Conservation (phyloP, 2,888 invertebrate species). For the Sepiola atlantica region DNA sequence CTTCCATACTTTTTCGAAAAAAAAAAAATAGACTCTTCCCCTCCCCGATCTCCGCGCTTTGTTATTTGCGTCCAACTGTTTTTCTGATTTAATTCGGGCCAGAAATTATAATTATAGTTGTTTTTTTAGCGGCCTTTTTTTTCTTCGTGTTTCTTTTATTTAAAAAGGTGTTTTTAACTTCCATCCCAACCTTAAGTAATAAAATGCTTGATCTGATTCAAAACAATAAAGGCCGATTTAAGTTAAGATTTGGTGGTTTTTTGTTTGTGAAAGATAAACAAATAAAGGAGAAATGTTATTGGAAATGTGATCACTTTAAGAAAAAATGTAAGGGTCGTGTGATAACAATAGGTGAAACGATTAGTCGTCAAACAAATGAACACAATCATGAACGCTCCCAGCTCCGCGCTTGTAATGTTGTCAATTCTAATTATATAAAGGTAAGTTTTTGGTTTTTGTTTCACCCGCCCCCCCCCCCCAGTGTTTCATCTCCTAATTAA, state of each 20-base stretch:
- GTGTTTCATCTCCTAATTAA: too few relatives aligned
- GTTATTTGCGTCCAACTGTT: too few relatives aligned
- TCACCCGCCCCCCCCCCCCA: neutral
- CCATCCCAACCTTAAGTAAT: too few relatives aligned
- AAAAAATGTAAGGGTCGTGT: neutral
- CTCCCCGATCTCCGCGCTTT: too few relatives aligned
- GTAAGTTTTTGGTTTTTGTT: neutral
- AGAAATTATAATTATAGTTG: too few relatives aligned
- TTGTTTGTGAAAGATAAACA: conserved; percentile 33
- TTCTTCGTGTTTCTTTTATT: too few relatives aligned
- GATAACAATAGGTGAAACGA: neutral
- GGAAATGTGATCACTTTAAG: conserved; percentile 35
- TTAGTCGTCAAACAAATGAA: neutral
- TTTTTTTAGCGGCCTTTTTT: too few relatives aligned
- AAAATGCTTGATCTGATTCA: neutral
- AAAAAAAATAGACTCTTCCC: too few relatives aligned
- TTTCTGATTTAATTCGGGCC: too few relatives aligned
- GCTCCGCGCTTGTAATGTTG: neutral
- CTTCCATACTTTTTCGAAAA: too few relatives aligned
- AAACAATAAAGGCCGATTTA: neutral
- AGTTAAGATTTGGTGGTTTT: neutral
- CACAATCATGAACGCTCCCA: conserved; percentile 34
- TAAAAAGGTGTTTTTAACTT: too few relatives aligned
- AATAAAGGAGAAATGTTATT: neutral
- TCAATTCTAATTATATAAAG: neutral